These are phyloP conservation scores for Daktulosphaira vitifoliae DNA, from an alignment of 1,140 invertebrate genomes.

Conservation along the genomic window DNA sequence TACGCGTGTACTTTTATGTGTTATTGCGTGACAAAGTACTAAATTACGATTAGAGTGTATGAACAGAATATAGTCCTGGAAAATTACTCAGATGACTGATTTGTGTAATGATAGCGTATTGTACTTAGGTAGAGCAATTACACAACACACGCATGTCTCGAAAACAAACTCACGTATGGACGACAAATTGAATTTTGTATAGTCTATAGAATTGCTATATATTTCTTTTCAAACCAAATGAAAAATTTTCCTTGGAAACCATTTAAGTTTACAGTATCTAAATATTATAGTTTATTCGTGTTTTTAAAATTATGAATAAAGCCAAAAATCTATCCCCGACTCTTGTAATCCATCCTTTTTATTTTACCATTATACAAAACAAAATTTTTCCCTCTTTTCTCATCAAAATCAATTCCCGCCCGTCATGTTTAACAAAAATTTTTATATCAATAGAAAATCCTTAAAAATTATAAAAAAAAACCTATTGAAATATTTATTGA, in stretches of 20 bases:
- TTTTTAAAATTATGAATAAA: neutral
- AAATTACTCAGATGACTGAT: slow-evolving; percentile 14
- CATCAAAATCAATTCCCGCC: too few relatives aligned
- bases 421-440: too few relatives aligned
- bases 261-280: neutral
- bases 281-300: neutral
- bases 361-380: too few relatives aligned
- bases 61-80: slow-evolving; percentile 21
- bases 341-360: too few relatives aligned
- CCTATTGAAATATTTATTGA: too few relatives aligned
- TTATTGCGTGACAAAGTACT: slow-evolving; percentile 12
- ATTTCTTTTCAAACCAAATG: neutral
- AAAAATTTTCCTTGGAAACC: slow-evolving; percentile 19
- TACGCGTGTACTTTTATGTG: too few relatives aligned
- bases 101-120: slow-evolving; percentile 15
- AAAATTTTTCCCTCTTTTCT: too few relatives aligned
- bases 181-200: slow-evolving; percentile 25
- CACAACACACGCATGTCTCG: slow-evolving; percentile 23
- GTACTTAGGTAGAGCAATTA: slow-evolving; percentile 19
- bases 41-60: neutral
- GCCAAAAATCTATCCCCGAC: too few relatives aligned
- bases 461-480: too few relatives aligned
- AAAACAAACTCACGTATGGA: neutral
- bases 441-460: too few relatives aligned
- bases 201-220: neutral